phyloP scores from a whole-genome alignment of 2,797 vertebrate species.

The Spea hammondii region DNA sequence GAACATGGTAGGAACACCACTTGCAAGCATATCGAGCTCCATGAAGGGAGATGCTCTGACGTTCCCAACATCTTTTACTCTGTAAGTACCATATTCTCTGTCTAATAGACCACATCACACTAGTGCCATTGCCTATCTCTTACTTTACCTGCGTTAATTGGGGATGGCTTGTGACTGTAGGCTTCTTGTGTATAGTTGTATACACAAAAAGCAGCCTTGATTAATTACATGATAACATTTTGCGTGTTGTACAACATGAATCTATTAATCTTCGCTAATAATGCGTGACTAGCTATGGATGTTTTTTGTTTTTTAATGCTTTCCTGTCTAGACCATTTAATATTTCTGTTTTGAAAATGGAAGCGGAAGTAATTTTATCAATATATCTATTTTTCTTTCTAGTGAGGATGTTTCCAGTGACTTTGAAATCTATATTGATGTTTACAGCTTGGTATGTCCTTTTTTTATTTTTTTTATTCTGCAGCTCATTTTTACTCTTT shows the following conservation, averaged over 20 bases:
- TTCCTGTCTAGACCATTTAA: too few species aligned
- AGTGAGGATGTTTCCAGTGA: constrained; percentile 85
- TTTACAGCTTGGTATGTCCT: constrained; percentile 86
- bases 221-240: too few species aligned
- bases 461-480: not conserved
- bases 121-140: not conserved
- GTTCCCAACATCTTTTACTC: constrained; percentile 83
- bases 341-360: too few species aligned
- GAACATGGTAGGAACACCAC: constrained; percentile 84
- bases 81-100: constrained; percentile 71
- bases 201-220: too few species aligned
- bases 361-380: too few species aligned
- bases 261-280: not conserved
- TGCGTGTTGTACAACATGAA: not conserved
- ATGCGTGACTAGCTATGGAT: not conserved
- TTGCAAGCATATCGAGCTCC: constrained; percentile 78
- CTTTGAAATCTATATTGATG: constrained; percentile 87
- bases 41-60: constrained; percentile 89
- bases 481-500: not conserved
- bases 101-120: not conserved
- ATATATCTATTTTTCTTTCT: constrained; percentile 44
- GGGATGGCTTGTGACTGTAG: too few species aligned
- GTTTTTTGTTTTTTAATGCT: not conserved
- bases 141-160: too few species aligned
- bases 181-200: too few species aligned